Evolutionary conservation across 2,113 vertebrate genomes (phyloP), one percentile per base, ranked within the genome.

Genomic region (Ctenodactylus gundi): DNA sequence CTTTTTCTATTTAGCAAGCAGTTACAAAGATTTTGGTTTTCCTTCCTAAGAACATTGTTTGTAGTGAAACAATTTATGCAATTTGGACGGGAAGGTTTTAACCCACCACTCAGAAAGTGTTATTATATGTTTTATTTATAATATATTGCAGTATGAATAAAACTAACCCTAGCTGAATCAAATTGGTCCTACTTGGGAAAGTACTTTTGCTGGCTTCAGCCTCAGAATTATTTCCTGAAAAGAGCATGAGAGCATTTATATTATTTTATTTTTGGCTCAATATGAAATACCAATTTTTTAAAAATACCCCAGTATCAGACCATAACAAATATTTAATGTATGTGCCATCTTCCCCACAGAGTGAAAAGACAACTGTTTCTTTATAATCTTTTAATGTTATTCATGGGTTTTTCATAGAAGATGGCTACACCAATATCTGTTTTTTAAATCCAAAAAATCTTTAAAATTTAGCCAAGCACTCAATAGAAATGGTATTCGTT

Each of bases 241-340:
- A 60, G 15, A 58, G 64, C 23, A 85, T n/a, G n/a, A 86, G 85
- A 91, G 27, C 36, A 72, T 82, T 70, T 82, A 55, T 76, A 68
- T 77, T 65, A 76, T 49, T 31, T 70, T 92, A 29, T 31, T 21
- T 60, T 58, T 31, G 62, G 17, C 7, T 41, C 29, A 34, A 68
- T 75, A 15, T 81, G 51, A 96, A 94, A 87, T 64, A n/a, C 11
- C 64, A 85, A 65, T n/a, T n/a, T n/a, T n/a, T n/a, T 18, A 57
- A 68, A 31, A 46, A n/a, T 53, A 83, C 12, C 34, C 36, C 60
- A 57, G 11, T 41, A 23, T 49, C 68, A 13, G 11, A 44, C 39
- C 64, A 14, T 1, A n/a, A 10, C 65, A 36, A 68, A 1, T 23
- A 4, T 12, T 92, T n/a, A 70, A 12, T 29, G 2, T 46, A 55